Conservation (phyloP, 2,113 vertebrate species). For the Phaethornis superciliosus region DNA sequence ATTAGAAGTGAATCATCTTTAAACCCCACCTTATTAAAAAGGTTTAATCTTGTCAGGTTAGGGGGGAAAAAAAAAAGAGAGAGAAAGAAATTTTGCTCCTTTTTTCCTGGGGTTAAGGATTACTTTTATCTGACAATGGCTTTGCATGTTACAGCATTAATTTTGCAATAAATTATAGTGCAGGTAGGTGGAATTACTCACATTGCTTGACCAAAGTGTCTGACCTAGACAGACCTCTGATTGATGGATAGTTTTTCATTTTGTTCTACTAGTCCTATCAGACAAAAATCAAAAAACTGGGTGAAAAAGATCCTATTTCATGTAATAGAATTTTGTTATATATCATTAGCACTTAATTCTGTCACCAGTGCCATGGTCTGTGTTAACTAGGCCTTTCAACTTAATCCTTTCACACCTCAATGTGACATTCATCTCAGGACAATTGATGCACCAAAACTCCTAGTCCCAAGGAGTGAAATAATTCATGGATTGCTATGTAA, state of each 20-base stretch:
- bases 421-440: neutral
- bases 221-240: constrained; percentile 58
- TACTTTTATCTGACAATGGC: constrained; percentile 43
- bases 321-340: constrained; percentile 50
- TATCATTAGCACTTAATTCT: constrained; percentile 58
- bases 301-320: constrained; percentile 55
- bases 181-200: constrained; percentile 54
- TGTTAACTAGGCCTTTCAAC: constrained; percentile 55
- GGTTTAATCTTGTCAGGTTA: constrained; percentile 4
- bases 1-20: constrained; percentile 13
- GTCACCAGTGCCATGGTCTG: constrained; percentile 7
- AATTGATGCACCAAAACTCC: neutral
- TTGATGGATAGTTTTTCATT: constrained; percentile 69
- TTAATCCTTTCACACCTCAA: constrained; percentile 45
- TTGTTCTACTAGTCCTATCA: constrained; percentile 28
- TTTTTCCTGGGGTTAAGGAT: constrained; percentile 31
- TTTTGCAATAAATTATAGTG: constrained; percentile 58
- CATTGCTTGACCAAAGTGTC: constrained; percentile 48
- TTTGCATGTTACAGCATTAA: constrained; percentile 53
- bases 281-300: constrained; percentile 27
- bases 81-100: neutral
- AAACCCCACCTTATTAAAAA: neutral
- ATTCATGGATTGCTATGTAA: neutral
- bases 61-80: neutral
- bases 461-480: neutral